Base-by-base conservation (phyloP, 2,113 vertebrate genomes). In the Turdus rufiventris region DNA sequence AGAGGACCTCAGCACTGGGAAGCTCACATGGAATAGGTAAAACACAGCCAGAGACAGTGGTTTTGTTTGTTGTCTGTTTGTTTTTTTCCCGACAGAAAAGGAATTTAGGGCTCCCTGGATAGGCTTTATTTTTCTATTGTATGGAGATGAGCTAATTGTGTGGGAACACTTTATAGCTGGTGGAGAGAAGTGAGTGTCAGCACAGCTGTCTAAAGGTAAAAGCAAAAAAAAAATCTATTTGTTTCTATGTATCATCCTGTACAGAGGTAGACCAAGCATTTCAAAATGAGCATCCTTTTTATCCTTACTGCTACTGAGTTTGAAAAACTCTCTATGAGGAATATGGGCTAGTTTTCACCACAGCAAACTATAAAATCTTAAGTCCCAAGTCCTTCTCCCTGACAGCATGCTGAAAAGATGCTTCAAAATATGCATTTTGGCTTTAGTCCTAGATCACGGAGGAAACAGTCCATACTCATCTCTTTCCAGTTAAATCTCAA, bases 111-210 rank as follows among this genome's bases (percentile, higher is more conserved):
- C 1, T 67, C 9, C 43, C 18, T 62, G 26, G 18, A 28, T 18
- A 16, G 13, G 5, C 61, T 86, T 56, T 2, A 5, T 7, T 68
- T 50, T 45, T 25, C 29, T 38, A 9, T 11, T n/a, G 17, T 4
- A 7, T n/a, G 38, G 72, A 75, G 19, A 29, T 33, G 53, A 54
- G 38, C 13, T 67, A 31, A 43, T 57, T 68, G 36, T 29, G 11
- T 26, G 4, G 8, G 8, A 68, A 19, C 7, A 11, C 3, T 26
- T 43, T n/a, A 9, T 6, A 33, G 26, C 0, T 47, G 36, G 36
- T 33, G 7, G n/a, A 66, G 26, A 61, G 15, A 72, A 62, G 19
- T 48, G 43, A 5, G 48, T 63, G 65, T 48, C 53, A 73, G 28
- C 18, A 60, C 11, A 73, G 20, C 20, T 62, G 12, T 13, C 58